phyloP scores from a whole-genome alignment of 2,888 invertebrate species.

The Epistrophe eligans region DNA sequence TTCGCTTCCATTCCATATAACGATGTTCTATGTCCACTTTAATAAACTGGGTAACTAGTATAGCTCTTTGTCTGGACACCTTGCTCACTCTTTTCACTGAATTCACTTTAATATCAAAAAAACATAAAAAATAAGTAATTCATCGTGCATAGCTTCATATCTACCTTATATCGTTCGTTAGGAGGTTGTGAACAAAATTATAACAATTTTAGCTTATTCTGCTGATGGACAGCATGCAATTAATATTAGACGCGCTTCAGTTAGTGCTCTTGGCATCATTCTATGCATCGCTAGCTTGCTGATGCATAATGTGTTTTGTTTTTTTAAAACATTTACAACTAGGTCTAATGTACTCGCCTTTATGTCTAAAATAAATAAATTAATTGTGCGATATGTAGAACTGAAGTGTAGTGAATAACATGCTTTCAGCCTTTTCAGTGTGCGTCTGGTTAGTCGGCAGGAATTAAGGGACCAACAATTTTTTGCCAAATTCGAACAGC shows the following conservation, averaged over 20 bases:
- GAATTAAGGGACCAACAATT: no score
- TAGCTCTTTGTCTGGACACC: slow-evolving; percentile 6
- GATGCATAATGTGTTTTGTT: slow-evolving; percentile 32
- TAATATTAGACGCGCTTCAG: slow-evolving; percentile 62
- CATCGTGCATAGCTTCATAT: not conserved
- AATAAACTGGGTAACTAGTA: not conserved
- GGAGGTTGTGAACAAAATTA: slow-evolving; percentile 52
- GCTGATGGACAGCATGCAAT: slow-evolving; percentile 60
- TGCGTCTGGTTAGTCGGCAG: no score
- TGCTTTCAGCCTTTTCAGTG: no score
- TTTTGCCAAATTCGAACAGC: no score
- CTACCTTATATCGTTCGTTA: not conserved
- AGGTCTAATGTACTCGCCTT: not conserved
- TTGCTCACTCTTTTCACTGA: not conserved
- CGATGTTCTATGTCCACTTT: slow-evolving; percentile 6
- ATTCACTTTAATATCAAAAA: slow-evolving; percentile 24
- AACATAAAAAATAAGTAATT: slow-evolving; percentile 47
- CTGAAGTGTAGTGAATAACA: no score
- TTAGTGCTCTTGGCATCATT: slow-evolving; percentile 35
- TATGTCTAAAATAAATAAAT: not conserved
- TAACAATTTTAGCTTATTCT: slow-evolving; percentile 59
- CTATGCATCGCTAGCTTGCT: not conserved
- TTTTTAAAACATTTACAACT: not conserved
- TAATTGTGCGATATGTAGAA: no score
- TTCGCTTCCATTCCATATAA: slow-evolving; percentile 24